Evolutionary conservation across 2,113 vertebrate genomes (phyloP).

Genomic region (Fregetta grallaria): DNA sequence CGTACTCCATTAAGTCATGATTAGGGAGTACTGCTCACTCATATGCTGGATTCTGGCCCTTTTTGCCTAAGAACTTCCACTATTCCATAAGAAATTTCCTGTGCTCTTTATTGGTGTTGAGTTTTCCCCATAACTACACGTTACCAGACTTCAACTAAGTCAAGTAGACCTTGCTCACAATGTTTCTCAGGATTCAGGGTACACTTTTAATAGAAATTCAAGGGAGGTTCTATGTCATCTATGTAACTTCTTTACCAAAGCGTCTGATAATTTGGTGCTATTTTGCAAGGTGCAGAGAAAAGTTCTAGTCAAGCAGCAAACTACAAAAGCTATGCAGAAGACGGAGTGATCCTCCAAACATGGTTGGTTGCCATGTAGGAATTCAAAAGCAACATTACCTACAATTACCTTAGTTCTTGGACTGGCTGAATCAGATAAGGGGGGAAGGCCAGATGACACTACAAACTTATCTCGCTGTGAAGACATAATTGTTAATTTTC

Average conservation of each 20-base stretch:
- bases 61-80: neutral
- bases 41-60: neutral
- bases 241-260: neutral
- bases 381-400: neutral
- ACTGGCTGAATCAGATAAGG: neutral
- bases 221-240: neutral
- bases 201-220: neutral
- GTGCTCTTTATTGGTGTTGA: neutral
- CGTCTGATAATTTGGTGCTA: neutral
- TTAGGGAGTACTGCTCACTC: neutral
- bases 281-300: neutral
- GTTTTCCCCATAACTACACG: neutral
- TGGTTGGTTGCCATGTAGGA: neutral
- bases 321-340: neutral
- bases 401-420: neutral
- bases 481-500: neutral
- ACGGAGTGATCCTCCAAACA: neutral
- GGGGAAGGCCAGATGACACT: neutral
- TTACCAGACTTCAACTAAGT: neutral
- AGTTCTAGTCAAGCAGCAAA: neutral
- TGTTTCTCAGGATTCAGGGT: neutral
- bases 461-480: neutral
- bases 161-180: accelerated
- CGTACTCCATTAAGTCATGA: neutral
- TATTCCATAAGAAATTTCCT: neutral